Conservation (phyloP, 2,797 vertebrate genomes). For the Gymnodraco acuticeps region DNA sequence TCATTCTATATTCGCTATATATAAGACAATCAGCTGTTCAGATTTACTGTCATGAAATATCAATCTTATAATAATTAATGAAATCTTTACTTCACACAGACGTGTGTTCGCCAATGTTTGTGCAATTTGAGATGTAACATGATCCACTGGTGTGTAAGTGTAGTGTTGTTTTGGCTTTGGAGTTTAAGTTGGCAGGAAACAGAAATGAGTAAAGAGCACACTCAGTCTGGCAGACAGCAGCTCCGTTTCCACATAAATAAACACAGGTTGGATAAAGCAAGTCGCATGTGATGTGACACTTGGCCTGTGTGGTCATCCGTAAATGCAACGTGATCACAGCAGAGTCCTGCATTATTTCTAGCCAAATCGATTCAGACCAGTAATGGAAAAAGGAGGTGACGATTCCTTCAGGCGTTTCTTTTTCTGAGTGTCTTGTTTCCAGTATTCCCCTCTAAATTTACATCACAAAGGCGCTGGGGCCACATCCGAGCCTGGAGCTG, state of each 20-base stretch:
- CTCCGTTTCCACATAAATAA: slow-evolving; percentile 64
- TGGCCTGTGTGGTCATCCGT: slow-evolving; percentile 43
- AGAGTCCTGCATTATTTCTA: slow-evolving; percentile 67
- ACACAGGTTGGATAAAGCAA: slow-evolving; percentile 47
- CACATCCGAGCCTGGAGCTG: slow-evolving; percentile 7
- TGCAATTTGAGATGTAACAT: slow-evolving; percentile 23
- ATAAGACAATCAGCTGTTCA: neutral
- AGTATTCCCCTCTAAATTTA: slow-evolving; percentile 22
- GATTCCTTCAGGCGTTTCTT: slow-evolving; percentile 41
- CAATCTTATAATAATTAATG: neutral
- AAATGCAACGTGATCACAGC: slow-evolving; percentile 38
- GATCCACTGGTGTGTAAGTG: slow-evolving; percentile 2
- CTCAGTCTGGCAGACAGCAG: slow-evolving; percentile 43
- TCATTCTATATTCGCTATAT: neutral
- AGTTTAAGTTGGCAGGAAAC: slow-evolving; percentile 25
- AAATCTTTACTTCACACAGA: neutral
- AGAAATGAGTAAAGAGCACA: slow-evolving; percentile 17
- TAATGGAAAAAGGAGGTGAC: slow-evolving; percentile 61
- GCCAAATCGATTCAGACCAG: slow-evolving; percentile 54
- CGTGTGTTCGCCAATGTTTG: slow-evolving; percentile 8
- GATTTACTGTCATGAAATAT: neutral
- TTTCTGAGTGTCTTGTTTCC: slow-evolving; percentile 26
- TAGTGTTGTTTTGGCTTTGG: slow-evolving; percentile 16
- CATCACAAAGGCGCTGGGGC: neutral
- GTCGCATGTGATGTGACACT: slow-evolving; percentile 53